A percentile compares a stretch with the other conserved stretches of the same genome.
These are phyloP conservation scores for Coleophora deauratella DNA, from an alignment of 2,888 invertebrate species.

Conservation along the genomic window DNA sequence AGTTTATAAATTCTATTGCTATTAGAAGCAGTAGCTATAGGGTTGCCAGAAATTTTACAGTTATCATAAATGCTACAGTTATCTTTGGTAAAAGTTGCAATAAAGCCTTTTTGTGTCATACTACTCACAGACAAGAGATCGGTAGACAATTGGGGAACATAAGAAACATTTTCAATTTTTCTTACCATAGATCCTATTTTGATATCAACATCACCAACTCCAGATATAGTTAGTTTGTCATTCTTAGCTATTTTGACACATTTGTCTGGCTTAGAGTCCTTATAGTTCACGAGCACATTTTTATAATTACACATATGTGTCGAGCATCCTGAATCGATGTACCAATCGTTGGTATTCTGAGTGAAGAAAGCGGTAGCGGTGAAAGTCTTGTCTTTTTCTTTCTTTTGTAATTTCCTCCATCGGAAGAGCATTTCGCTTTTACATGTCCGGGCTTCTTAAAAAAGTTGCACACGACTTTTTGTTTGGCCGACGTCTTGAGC, in stretches of 20 bases:
- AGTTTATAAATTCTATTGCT: constrained; percentile 5
- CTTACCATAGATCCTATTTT: background rate
- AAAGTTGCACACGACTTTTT: too few relatives aligned
- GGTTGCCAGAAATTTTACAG: constrained; percentile 2
- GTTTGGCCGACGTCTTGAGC: too few relatives aligned
- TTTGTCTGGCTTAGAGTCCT: too few relatives aligned
- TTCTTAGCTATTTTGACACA: background rate
- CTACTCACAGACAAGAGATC: constrained; percentile 1
- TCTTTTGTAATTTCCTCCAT: too few relatives aligned
- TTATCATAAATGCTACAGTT: constrained; percentile 2
- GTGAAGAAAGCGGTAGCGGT: too few relatives aligned
- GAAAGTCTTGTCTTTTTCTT: too few relatives aligned
- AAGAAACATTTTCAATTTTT: constrained; percentile 1
- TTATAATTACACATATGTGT: too few relatives aligned
- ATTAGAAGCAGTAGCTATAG: background rate
- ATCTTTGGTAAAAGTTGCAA: background rate
- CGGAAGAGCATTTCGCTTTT: too few relatives aligned
- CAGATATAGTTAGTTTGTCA: background rate
- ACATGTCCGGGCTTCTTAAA: too few relatives aligned
- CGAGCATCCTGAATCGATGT: too few relatives aligned
- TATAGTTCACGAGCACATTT: too few relatives aligned
- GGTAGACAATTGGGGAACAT: constrained; percentile 3
- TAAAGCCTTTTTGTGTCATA: background rate
- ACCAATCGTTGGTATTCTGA: too few relatives aligned
- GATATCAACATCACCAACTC: background rate